Conservation (phyloP, 2,888 invertebrate species). For the Melolontha melolontha region DNA sequence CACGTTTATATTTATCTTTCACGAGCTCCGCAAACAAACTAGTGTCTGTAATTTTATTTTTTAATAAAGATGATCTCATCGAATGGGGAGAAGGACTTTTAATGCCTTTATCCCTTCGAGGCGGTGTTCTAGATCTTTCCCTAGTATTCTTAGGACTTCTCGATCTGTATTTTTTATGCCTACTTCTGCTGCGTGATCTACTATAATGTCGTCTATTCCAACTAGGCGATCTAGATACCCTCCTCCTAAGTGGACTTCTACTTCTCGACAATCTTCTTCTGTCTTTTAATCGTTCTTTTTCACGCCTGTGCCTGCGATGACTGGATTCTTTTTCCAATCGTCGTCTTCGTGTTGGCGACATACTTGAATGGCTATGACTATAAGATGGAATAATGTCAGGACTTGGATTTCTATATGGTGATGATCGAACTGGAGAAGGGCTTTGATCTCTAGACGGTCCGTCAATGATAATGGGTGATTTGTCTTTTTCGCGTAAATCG, state of each 20-base stretch:
- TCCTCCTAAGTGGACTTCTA: conserved; percentile 70
- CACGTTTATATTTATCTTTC: conserved; percentile 85
- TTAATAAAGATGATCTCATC: conserved; percentile 71
- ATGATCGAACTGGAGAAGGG: conserved; percentile 55
- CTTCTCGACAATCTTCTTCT: conserved; percentile 71
- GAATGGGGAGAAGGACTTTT: conserved; percentile 64
- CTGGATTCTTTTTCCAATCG: conserved; percentile 63
- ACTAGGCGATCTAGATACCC: conserved; percentile 67
- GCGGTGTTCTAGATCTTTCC: conserved; percentile 52
- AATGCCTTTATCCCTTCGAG: conserved; percentile 43
- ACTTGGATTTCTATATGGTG: conserved; percentile 61
- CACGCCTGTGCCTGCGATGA: conserved; percentile 64
- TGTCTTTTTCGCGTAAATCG: conserved; percentile 50
- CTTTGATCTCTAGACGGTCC: conserved; percentile 48
- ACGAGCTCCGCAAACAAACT: conserved; percentile 91
- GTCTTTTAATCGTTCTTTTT: conserved; percentile 66
- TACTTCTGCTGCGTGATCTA: conserved; percentile 60
- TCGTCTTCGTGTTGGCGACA: conserved; percentile 63
- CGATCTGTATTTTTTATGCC: conserved; percentile 67
- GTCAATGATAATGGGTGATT: conserved; percentile 57
- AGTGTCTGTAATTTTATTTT: conserved; percentile 88
- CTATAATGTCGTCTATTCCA: conserved; percentile 67
- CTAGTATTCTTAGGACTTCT: conserved; percentile 64
- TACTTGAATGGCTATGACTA: conserved; percentile 55
- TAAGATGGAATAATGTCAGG: conserved; percentile 55